phyloP scores from a whole-genome alignment of 2,797 vertebrate genomes.

The Hypotaenidia okinawae region DNA sequence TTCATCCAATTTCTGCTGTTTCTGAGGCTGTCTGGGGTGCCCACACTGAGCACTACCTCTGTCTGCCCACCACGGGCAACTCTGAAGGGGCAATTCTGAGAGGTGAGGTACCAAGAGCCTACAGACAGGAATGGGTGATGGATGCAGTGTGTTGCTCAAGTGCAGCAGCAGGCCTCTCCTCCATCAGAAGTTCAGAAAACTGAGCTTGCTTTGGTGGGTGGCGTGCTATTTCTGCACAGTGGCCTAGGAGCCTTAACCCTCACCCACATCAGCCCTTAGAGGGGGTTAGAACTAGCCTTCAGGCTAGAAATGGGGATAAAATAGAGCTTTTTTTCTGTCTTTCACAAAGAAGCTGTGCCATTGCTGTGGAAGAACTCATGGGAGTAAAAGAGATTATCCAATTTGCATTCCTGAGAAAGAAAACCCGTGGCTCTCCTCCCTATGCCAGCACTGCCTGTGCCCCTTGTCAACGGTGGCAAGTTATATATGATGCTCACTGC shows the following conservation, averaged over 20 bases:
- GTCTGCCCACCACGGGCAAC: not conserved
- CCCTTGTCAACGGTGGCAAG: not conserved
- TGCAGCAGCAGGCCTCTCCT: not conserved
- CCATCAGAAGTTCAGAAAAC: not conserved
- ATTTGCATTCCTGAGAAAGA: not conserved
- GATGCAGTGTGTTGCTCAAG: accelerated
- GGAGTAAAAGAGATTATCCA: not conserved
- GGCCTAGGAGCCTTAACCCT: not conserved
- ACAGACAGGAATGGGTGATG: accelerated
- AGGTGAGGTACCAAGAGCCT: not conserved
- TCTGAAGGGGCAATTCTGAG: not conserved
- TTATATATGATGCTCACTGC: not conserved
- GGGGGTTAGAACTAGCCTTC: not conserved
- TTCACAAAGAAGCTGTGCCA: not conserved
- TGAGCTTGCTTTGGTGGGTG: not conserved
- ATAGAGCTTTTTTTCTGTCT: not conserved
- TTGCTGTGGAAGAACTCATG: not conserved
- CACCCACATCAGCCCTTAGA: not conserved
- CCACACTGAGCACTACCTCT: not conserved
- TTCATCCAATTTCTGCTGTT: too few relatives aligned
- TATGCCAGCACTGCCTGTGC: not conserved
- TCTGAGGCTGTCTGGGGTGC: not conserved
- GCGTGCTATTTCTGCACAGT: not conserved
- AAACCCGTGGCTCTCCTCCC: not conserved
- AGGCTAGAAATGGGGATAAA: not conserved